phyloP scores from a whole-genome alignment of 64 coral and sea anemone species.

The Acropora yongei region DNA sequence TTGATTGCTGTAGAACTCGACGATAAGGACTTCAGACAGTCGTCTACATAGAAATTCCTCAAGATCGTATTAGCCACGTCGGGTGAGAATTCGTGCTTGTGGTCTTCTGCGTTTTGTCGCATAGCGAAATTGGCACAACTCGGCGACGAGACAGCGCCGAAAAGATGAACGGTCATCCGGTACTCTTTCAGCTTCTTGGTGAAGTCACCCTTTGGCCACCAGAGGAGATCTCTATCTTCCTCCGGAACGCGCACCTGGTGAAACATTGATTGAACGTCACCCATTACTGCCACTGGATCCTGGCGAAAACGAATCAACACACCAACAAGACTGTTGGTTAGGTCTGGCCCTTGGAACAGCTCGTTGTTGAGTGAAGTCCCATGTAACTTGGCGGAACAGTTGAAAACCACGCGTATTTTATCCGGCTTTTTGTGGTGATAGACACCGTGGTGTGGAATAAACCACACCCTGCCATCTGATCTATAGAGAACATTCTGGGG shows the following conservation, averaged over 20 bases:
- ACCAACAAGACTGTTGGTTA: not conserved
- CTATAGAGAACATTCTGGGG: not conserved
- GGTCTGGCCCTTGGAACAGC: slow-evolving; percentile 10
- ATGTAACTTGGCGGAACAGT: not conserved
- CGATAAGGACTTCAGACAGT: slow-evolving; percentile 32
- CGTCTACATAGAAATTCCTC: slow-evolving; percentile 68
- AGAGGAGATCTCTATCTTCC: not conserved
- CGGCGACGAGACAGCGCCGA: too few relatives aligned
- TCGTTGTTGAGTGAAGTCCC: not conserved
- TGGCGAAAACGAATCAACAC: slow-evolving; percentile 22
- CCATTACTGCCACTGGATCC: slow-evolving; percentile 15
- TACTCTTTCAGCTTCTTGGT: slow-evolving; percentile 39
- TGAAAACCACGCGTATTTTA: not conserved
- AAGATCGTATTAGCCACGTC: too few relatives aligned
- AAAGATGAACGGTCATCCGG: not conserved
- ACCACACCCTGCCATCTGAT: not conserved
- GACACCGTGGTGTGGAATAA: not conserved
- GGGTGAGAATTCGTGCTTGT: too few relatives aligned
- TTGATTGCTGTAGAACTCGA: too few relatives aligned
- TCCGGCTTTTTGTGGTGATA: not conserved
- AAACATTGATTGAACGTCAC: too few relatives aligned
- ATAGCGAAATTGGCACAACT: too few relatives aligned
- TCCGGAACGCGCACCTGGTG: too few relatives aligned
- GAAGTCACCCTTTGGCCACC: slow-evolving; percentile 53
- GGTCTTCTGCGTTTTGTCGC: too few relatives aligned